Evolutionary conservation across 1,140 invertebrate species (phyloP).

Genomic region (Aphelinus certus): DNA sequence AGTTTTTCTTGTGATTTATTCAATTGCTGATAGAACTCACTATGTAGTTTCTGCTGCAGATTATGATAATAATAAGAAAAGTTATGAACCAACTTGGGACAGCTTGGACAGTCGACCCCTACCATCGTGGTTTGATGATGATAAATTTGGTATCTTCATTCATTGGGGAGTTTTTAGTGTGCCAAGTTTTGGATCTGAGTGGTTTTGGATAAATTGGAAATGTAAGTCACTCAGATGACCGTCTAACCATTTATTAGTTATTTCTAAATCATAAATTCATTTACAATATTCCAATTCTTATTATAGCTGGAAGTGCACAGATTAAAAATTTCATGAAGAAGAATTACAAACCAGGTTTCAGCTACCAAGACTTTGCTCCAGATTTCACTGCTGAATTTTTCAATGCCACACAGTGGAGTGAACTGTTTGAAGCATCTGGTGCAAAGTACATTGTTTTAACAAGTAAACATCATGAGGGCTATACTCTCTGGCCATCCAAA

Average conservation of each 20-base stretch:
- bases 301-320: conserved; percentile 36
- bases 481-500: conserved; percentile 87
- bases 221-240: conserved; percentile 57
- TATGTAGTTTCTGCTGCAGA: not conserved
- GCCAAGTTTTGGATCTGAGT: conserved; percentile 84
- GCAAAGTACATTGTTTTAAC: conserved; percentile 91
- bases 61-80: not conserved
- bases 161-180: conserved; percentile 95
- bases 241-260: not conserved
- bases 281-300: not conserved
- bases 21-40: not conserved
- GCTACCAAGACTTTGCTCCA: conserved; percentile 87
- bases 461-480: conserved; percentile 95
- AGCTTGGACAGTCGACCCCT: conserved; percentile 85
- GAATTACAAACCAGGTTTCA: conserved; percentile 82
- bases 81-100: conserved; percentile 78
- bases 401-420: conserved; percentile 79
- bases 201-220: conserved; percentile 88
- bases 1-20: not conserved
- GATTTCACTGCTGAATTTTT: conserved; percentile 87
- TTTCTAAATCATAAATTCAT: conserved; percentile 15
- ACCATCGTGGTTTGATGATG: conserved; percentile 88
- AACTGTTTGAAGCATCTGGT: conserved; percentile 78
- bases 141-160: conserved; percentile 91
- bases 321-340: conserved; percentile 76